Evolutionary conservation across 2,797 vertebrate genomes (phyloP).

Genomic region (Lepilemur septentrionalis): DNA sequence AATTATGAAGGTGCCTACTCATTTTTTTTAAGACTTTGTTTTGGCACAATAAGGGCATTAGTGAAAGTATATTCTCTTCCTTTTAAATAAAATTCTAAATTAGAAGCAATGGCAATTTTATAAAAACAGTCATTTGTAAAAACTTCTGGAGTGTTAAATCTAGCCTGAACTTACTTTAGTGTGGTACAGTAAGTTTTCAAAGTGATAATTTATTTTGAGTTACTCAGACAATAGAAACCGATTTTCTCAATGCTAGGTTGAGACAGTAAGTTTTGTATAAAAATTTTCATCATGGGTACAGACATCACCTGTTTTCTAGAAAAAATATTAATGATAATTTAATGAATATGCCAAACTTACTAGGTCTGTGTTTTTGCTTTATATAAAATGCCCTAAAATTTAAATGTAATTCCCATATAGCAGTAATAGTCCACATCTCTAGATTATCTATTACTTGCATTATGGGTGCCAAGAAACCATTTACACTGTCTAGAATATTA

Average conservation of each 20-base stretch:
- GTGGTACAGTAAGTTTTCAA: slow-evolving; percentile 30
- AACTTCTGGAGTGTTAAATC: slow-evolving; percentile 34
- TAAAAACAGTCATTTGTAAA: slow-evolving; percentile 13
- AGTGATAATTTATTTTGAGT: slow-evolving; percentile 16
- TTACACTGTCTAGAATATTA: slow-evolving; percentile 36
- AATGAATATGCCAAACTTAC: slow-evolving; percentile 20
- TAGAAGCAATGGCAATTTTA: slow-evolving; percentile 32
- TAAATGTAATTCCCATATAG: slow-evolving; percentile 33
- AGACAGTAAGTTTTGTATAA: slow-evolving; percentile 30
- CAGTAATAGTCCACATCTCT: slow-evolving; percentile 17
- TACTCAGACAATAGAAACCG: slow-evolving; percentile 15
- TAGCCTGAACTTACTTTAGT: background rate
- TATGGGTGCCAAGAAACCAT: slow-evolving; percentile 38
- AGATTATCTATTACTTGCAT: background rate
- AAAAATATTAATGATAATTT: slow-evolving; percentile 53
- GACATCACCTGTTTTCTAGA: background rate
- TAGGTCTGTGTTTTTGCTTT: slow-evolving; percentile 43
- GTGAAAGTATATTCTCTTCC: background rate
- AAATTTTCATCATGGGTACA: slow-evolving; percentile 1
- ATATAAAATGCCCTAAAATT: slow-evolving; percentile 59
- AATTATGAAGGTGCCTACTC: background rate
- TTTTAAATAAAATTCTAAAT: background rate
- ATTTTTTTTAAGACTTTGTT: background rate
- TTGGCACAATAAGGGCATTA: background rate
- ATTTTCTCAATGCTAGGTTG: background rate